Evolutionary conservation across 2,888 invertebrate genomes (phyloP), one percentile per base, ranked within the genome.

Genomic region (Plagodis dolabraria): DNA sequence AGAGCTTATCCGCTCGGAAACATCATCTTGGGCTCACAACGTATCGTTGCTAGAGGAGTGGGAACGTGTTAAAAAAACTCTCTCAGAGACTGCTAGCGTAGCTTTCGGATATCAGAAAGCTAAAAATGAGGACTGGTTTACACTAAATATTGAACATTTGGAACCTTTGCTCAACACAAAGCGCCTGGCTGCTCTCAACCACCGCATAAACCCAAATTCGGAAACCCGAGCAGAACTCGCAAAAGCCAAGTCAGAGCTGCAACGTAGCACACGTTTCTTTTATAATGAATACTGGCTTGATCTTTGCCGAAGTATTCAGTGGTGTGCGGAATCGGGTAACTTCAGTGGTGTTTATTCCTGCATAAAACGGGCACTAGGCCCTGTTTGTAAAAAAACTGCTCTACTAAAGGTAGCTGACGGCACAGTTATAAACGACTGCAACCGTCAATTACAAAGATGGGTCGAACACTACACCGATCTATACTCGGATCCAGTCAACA

Each of bases 291-390:
- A 47, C n/a, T 51, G 47, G 40, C 6, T 40, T 22, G 10, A 57
- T 4, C 51, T 57, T 34, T 51, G 57, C 10, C 33, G 11, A 6
- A 45, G 34, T 33, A 56, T 56, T 7, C 55, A 55, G 40, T n/a
- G 7, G 0, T 47, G 48, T 36, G 44, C 48, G 12, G 33, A 33
- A 12, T 8, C 36, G 5, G 55, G 55, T 11, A 43, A 44, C 22
- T 48, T 48, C 8, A 11, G 47, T n/a, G 58, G 47, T 34, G 48
- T 55, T 8, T 60, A 64, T 9, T 11, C 8, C 11, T 61, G 64
- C 2, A 64, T 61, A 7, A 64, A 65, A 57, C 33, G 33, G 34
- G 57, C 57, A 6, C 35, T 59, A 9, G 65, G 65, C 6, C 57
- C 65, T 12, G 12, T 46, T 33, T 43, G 50, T 0, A 59, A 54